Base-by-base conservation (phyloP, 2,888 invertebrate genomes). In the Therioaphis trifolii region DNA sequence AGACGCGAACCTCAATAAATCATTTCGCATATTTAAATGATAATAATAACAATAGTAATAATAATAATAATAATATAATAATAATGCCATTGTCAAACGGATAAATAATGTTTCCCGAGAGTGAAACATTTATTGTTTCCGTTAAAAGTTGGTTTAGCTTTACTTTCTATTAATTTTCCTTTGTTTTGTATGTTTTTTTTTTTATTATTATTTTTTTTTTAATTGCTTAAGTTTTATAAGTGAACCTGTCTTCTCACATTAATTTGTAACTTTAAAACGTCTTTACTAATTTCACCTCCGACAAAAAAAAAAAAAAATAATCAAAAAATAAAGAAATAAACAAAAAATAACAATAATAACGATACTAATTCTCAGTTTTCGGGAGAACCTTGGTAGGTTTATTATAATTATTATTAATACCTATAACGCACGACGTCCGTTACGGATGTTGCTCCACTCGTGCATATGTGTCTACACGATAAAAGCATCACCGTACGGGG, bases 81-180 rank as follows among this genome's bases (percentile, higher is more conserved):
- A n/a, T n/a, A n/a, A n/a, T n/a, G n/a, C n/a, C 11, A 29, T 55
- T 55, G n/a, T 74, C 24, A 74, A 58, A 58, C 7, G 5, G 40
- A 58, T 21, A 55, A 15, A 55, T 55, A 74, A 27, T 29, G 24
- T 58, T 58, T 75, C 18, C 18, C 18, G 24, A 58, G 12, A 43
- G 58, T 24, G 58, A 24, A n/a, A 75, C 58, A 75, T 58, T 4
- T 58, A 75, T 75, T 43, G 58, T 75, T 75, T 58, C 40, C 55
- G 75, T 75, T 40, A 58, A 43, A 40, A 75, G 75, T 75, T 40
- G 12, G 40, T 58, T 75, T 40, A 40, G 18, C 40, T 40, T 58
- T 58, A 40, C 21, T 58, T 18, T 74, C 11, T 24, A 74, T 15
- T 55, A 66, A 40, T 58, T 43, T 71, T 58, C 1, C 2, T 55